Evolutionary conservation across 2,797 vertebrate species (phyloP).

Genomic region (Ptychobarbus kaznakovi): DNA sequence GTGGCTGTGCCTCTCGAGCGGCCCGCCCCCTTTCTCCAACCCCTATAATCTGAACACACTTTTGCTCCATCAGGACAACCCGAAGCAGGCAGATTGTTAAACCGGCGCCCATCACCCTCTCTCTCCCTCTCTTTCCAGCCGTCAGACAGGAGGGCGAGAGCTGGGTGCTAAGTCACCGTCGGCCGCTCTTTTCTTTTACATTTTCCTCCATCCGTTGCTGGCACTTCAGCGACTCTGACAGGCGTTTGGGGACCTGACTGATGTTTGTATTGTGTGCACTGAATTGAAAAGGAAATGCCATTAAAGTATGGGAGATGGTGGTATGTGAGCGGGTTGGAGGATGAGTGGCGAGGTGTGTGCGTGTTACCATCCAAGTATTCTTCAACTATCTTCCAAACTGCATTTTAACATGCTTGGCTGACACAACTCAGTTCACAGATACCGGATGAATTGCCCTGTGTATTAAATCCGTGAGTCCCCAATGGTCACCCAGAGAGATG

Average conservation of each 20-base stretch:
- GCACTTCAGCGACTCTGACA: conserved; percentile 62
- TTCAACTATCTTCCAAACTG: conserved; percentile 34
- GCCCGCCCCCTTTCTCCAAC: conserved; percentile 85
- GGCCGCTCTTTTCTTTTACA: conserved; percentile 53
- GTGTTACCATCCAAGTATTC: conserved; percentile 31
- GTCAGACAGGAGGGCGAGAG: conserved; percentile 50
- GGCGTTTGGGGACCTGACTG: conserved; percentile 53
- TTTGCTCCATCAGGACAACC: conserved; percentile 86
- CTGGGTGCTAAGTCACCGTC: conserved; percentile 59
- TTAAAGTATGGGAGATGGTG: conserved; percentile 63
- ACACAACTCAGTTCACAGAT: conserved; percentile 37
- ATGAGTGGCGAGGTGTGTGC: conserved; percentile 18
- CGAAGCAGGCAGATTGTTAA: conserved; percentile 75
- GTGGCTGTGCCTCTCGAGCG: conserved; percentile 86
- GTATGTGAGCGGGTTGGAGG: conserved; percentile 30
- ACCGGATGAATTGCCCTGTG: conserved; percentile 45
- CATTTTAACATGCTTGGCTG: conserved; percentile 51
- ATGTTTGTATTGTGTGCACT: conserved; percentile 63
- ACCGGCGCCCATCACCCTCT: conserved; percentile 65
- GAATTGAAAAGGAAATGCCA: conserved; percentile 67
- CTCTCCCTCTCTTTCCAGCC: conserved; percentile 42
- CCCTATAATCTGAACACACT: conserved; percentile 99
- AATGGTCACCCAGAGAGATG: conserved; percentile 55
- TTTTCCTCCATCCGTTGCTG: conserved; percentile 55
- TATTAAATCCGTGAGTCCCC: conserved; percentile 44